These are phyloP conservation scores for Semaprochilodus insignis DNA, from an alignment of 2,797 vertebrate species.

Conservation along the genomic window DNA sequence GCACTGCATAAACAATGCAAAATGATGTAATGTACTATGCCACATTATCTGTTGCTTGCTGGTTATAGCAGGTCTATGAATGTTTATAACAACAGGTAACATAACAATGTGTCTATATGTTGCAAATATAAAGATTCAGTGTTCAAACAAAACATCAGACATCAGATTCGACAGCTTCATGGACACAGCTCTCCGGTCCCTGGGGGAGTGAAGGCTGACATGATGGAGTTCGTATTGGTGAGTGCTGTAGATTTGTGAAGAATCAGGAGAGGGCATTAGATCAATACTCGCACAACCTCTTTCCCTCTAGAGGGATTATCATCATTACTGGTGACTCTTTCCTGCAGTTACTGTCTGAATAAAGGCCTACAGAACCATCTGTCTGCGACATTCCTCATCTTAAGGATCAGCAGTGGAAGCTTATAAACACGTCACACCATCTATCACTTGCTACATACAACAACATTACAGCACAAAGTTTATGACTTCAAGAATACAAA, in stretches of 20 bases:
- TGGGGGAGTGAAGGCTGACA: slow-evolving; percentile 42
- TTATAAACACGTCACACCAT: slow-evolving; percentile 7
- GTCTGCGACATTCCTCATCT: slow-evolving; percentile 20
- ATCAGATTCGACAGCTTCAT: slow-evolving; percentile 50
- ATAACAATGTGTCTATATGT: not conserved
- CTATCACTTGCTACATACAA: slow-evolving; percentile 12
- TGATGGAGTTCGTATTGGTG: slow-evolving; percentile 51
- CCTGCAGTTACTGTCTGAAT: slow-evolving; percentile 44
- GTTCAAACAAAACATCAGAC: slow-evolving; percentile 16
- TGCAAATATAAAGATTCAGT: slow-evolving; percentile 36
- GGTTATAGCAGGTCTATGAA: slow-evolving; percentile 36
- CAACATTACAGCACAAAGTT: slow-evolving; percentile 12
- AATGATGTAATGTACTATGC: slow-evolving; percentile 40
- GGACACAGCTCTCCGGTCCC: slow-evolving; percentile 20
- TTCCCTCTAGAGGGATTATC: slow-evolving; percentile 60
- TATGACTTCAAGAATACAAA: not conserved
- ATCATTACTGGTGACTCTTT: slow-evolving; percentile 61
- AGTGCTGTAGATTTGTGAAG: slow-evolving; percentile 54
- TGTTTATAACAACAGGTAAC: slow-evolving; percentile 34
- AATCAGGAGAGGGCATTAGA: slow-evolving; percentile 61
- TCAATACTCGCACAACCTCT: slow-evolving; percentile 58
- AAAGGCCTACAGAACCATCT: slow-evolving; percentile 30
- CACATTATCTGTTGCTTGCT: slow-evolving; percentile 33
- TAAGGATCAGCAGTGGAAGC: slow-evolving; percentile 31
- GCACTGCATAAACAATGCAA: slow-evolving; percentile 25